Base-by-base conservation (phyloP, 2,888 invertebrate species). In the Tridacna crocea region DNA sequence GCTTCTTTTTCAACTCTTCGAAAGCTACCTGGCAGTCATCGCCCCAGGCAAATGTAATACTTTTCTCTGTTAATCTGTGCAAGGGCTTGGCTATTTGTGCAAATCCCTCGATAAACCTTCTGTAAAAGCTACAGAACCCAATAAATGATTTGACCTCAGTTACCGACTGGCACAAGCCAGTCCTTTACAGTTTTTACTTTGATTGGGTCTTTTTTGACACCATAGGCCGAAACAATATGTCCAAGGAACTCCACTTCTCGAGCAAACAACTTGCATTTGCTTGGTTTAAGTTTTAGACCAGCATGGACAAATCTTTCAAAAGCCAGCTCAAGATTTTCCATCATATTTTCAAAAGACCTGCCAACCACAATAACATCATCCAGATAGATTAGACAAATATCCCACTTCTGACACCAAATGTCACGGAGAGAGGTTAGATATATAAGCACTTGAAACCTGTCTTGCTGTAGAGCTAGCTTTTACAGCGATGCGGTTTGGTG, bases 371-470 rank as follows among this genome's bases (percentile, higher is more conserved):
- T n/a, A n/a, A n/a, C n/a, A n/a, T 58, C 58, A 22, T 58, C 58
- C 58, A 58, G 17, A 15, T 89, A 88, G 0, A 88, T 68, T 15
- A 85, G 68, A 27, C 81, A 85, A 11, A 65, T 78, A n/a, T 83
- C 27, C 79, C 84, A 83, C n/a, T n/a, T n/a, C n/a, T n/a, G n/a
- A n/a, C n/a, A n/a, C n/a, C n/a, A n/a, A n/a, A n/a, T n/a, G n/a
- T n/a, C n/a, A n/a, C n/a, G n/a, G n/a, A n/a, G n/a, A n/a, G n/a
- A n/a, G n/a, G n/a, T n/a, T n/a, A n/a, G n/a, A n/a, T n/a, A n/a
- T n/a, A n/a, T n/a, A n/a, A n/a, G n/a, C n/a, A n/a, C n/a, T n/a
- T n/a, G n/a, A n/a, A n/a, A n/a, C n/a, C n/a, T n/a, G n/a, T n/a
- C n/a, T n/a, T n/a, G n/a, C n/a, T n/a, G n/a, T n/a, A n/a, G n/a